Evolutionary conservation across 2,113 vertebrate genomes (phyloP).

Genomic region (Neodontobutis hainanensis): DNA sequence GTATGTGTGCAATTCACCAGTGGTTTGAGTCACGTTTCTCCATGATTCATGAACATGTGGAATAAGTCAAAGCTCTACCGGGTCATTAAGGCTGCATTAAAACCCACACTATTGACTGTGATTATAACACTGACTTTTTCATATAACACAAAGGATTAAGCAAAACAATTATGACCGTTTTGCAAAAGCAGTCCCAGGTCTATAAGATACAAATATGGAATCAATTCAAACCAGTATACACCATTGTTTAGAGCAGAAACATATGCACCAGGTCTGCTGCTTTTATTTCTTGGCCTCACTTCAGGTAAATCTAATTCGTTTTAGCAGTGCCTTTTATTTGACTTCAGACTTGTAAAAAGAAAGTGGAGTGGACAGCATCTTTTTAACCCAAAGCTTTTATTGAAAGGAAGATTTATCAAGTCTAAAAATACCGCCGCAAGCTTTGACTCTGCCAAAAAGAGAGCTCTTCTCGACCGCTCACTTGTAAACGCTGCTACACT

Average conservation of each 20-base stretch:
- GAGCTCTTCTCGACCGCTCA: background rate
- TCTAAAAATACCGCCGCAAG: conserved; percentile 1
- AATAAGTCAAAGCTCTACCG: background rate
- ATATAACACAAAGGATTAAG: conserved; percentile 3
- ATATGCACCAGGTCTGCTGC: background rate
- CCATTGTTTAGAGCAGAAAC: background rate
- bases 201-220: background rate
- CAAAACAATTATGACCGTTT: background rate
- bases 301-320: background rate
- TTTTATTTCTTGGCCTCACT: background rate
- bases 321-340: conserved; percentile 9
- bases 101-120: background rate
- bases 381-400: conserved; percentile 9
- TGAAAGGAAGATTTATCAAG: conserved; percentile 1
- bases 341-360: background rate
- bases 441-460: too few species aligned
- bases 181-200: background rate
- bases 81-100: conserved; percentile 1
- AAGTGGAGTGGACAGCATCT: conserved; percentile 2
- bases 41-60: background rate
- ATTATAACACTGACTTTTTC: background rate
- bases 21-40: too few species aligned
- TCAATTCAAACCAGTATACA: background rate
- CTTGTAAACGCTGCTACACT: background rate
- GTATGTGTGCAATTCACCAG: too few species aligned